phyloP scores from a whole-genome alignment of 2,113 vertebrate species.

The Desmodus rotundus region DNA sequence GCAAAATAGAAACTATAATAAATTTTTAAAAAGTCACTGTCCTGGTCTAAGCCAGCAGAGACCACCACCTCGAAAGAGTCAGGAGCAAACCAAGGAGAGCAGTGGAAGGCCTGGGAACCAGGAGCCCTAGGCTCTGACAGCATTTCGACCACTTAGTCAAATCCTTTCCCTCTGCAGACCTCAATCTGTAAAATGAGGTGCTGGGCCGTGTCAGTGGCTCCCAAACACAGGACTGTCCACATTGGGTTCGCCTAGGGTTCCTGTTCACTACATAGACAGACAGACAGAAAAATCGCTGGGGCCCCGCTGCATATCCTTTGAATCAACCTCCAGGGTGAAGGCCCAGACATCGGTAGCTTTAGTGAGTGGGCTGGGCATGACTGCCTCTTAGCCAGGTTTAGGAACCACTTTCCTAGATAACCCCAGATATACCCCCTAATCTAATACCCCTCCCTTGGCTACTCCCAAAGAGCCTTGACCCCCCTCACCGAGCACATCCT shows the following conservation, averaged over 20 bases:
- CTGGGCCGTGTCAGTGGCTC: neutral
- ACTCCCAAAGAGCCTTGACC: neutral
- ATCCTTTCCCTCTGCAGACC: neutral
- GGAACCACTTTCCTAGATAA: neutral
- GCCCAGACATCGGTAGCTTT: neutral
- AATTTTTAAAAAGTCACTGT: neutral
- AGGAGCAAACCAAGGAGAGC: neutral
- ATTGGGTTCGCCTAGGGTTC: neutral
- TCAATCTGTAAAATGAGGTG: neutral
- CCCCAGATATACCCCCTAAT: neutral
- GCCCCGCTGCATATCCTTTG: neutral
- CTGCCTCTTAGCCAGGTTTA: neutral
- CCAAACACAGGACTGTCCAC: neutral
- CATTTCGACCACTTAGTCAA: neutral
- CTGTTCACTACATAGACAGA: neutral
- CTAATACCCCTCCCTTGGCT: neutral
- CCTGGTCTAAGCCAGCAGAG: neutral
- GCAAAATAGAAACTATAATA: neutral
- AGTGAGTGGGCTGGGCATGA: neutral
- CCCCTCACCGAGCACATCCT: slow-evolving; percentile 89
- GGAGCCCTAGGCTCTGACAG: neutral
- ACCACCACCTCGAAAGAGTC: neutral
- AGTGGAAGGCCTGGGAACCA: neutral
- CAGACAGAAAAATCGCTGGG: neutral
- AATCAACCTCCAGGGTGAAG: neutral